phyloP scores from a whole-genome alignment of 2,888 invertebrate genomes.

The Chorisops tibialis region DNA sequence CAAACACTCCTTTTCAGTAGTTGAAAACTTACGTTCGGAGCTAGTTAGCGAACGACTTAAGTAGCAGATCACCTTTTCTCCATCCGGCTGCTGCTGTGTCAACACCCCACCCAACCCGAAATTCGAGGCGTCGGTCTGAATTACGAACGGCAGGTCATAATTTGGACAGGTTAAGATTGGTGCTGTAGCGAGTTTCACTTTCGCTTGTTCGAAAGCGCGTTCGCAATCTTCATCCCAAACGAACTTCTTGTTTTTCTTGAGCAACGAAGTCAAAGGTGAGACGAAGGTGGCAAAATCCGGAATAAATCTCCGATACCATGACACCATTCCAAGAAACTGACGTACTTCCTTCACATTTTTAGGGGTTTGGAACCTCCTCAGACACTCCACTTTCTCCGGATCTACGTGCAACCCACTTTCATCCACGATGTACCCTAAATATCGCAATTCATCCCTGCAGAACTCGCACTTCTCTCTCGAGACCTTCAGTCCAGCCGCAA shows the following conservation, averaged over 20 bases:
- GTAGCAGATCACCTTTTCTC: constrained; percentile 33
- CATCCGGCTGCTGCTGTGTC: constrained; percentile 5
- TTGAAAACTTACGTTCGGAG: constrained; percentile 8
- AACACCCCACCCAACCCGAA: constrained; percentile 12
- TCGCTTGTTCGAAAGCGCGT: background rate
- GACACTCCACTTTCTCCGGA: constrained; percentile 12
- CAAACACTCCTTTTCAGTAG: constrained; percentile 28
- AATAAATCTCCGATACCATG: constrained; percentile 24
- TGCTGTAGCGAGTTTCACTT: constrained; percentile 2
- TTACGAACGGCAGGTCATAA: constrained; percentile 1
- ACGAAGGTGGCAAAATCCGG: constrained; percentile 1
- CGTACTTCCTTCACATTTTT: background rate
- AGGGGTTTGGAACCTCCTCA: background rate
- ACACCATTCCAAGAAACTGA: constrained; percentile 17
- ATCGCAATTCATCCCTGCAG: constrained; percentile 16
- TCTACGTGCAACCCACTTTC: background rate
- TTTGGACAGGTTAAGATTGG: constrained; percentile 13
- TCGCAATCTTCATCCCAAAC: constrained; percentile 1
- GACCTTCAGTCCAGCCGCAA: background rate
- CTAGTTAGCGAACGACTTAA: constrained; percentile 2
- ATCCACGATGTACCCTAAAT: constrained; percentile 18
- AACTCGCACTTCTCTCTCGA: background rate
- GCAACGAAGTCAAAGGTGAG: background rate
- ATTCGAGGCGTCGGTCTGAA: constrained; percentile 15
- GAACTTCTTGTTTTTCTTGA: constrained; percentile 2